Evolutionary conservation across 2,888 invertebrate species (phyloP).

Genomic region (Scrobipalpa atriplicella): DNA sequence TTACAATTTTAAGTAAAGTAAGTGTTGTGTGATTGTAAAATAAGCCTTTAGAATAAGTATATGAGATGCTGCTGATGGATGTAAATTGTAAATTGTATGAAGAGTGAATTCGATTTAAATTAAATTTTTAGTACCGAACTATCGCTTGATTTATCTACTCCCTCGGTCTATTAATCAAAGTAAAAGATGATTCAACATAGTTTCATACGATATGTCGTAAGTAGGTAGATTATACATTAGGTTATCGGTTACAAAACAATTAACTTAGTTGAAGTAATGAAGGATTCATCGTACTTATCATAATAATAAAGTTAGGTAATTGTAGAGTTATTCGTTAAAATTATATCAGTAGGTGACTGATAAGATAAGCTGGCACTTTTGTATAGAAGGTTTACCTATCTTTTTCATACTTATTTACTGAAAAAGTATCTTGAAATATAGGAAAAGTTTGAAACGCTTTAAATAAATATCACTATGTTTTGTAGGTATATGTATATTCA

Average conservation of each 20-base stretch:
- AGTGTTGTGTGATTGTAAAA: constrained; percentile 19
- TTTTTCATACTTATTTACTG: too few relatives aligned
- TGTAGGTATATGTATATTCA: too few relatives aligned
- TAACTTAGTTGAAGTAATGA: not conserved
- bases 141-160: constrained; percentile 20
- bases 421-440: too few relatives aligned
- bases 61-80: constrained; percentile 46
- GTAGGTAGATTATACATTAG: not conserved
- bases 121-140: constrained; percentile 54
- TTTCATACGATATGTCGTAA: constrained; percentile 24
- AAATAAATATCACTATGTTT: too few relatives aligned
- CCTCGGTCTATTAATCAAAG: constrained; percentile 36
- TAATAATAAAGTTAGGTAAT: too few relatives aligned
- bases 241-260: constrained; percentile 3
- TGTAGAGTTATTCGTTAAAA: too few relatives aligned
- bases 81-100: constrained; percentile 43
- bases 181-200: constrained; percentile 18
- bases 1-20: constrained; percentile 13
- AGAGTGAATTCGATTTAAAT: constrained; percentile 61
- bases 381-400: too few relatives aligned
- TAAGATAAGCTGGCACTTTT: too few relatives aligned
- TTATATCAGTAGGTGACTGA: too few relatives aligned
- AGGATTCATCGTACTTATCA: not conserved
- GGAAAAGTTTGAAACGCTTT: too few relatives aligned
- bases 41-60: constrained; percentile 35